Evolutionary conservation across 1,140 invertebrate genomes (phyloP).

Genomic region (Radopholus similis): DNA sequence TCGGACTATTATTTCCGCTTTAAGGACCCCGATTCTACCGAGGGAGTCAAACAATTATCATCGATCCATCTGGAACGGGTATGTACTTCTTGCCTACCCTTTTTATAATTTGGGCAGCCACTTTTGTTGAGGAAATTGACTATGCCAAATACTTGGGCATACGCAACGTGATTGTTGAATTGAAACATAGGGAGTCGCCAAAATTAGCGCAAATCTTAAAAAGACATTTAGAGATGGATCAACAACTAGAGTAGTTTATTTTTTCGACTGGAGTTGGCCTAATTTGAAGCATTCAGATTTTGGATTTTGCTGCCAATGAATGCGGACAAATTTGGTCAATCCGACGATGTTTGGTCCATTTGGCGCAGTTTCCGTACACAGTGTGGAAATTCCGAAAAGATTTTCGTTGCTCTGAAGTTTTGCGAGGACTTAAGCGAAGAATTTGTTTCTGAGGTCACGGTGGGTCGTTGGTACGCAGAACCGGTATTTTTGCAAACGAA

Average conservation of each 20-base stretch:
- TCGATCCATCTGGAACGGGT: conserved; percentile 30
- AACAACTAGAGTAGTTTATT: conserved; percentile 17
- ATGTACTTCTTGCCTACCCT: neutral
- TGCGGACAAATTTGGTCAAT: neutral
- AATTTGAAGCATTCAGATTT: conserved; percentile 34
- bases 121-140: conserved; percentile 37
- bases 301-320: conserved; percentile 48
- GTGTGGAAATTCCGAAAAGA: conserved; percentile 24
- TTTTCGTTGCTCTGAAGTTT: conserved; percentile 34
- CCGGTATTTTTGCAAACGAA: too few relatives aligned
- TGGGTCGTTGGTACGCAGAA: conserved; percentile 46
- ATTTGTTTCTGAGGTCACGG: conserved; percentile 18
- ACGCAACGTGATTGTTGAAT: conserved; percentile 32
- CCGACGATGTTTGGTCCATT: conserved; percentile 43
- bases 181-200: conserved; percentile 33
- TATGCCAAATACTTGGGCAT: conserved; percentile 46
- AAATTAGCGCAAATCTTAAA: conserved; percentile 37
- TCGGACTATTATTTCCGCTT: neutral
- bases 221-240: too few relatives aligned
- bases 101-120: neutral
- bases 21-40: conserved; percentile 42
- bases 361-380: conserved; percentile 41
- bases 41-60: conserved; percentile 40
- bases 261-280: neutral
- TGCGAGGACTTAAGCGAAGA: too few relatives aligned